Conservation (phyloP, 2,888 invertebrate genomes). For the Eristalinus aeneus region DNA sequence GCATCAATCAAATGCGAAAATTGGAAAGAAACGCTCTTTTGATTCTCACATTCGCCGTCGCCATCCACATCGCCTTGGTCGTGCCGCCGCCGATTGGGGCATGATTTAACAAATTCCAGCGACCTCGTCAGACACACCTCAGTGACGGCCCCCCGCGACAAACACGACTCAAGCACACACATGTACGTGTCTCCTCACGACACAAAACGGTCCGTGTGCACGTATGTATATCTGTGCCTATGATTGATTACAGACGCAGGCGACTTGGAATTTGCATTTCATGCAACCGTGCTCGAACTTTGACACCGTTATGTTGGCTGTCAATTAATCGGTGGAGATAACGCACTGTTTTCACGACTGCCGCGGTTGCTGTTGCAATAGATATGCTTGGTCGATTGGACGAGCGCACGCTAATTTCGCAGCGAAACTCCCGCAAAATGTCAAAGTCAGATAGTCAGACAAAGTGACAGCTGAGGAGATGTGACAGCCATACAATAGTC, state of each 20-base stretch:
- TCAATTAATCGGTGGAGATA: conserved; percentile 31
- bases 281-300: conserved; percentile 38
- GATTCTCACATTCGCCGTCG: background rate
- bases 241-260: conserved; percentile 36
- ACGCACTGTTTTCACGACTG: conserved; percentile 1
- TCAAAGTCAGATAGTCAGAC: conserved; percentile 44
- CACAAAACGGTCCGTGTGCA: background rate
- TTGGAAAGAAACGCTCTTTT: background rate
- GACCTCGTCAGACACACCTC: conserved; percentile 41
- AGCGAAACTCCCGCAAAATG: conserved; percentile 30
- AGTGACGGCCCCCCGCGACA: background rate
- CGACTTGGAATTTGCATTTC: conserved; percentile 49
- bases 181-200: background rate
- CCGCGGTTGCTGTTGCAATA: background rate
- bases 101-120: conserved; percentile 19
- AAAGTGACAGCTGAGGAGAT: background rate
- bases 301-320: conserved; percentile 25
- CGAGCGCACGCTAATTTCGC: conserved; percentile 21
- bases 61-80: background rate
- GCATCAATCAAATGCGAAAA: conserved; percentile 36
- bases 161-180: background rate
- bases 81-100: background rate
- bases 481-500: conserved; percentile 5
- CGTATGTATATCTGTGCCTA: conserved; percentile 24
- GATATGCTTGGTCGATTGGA: background rate